These are phyloP conservation scores for Epizoanthus stellaris DNA, from an alignment of 92 coral and sea anemone genomes.

Conservation along the genomic window DNA sequence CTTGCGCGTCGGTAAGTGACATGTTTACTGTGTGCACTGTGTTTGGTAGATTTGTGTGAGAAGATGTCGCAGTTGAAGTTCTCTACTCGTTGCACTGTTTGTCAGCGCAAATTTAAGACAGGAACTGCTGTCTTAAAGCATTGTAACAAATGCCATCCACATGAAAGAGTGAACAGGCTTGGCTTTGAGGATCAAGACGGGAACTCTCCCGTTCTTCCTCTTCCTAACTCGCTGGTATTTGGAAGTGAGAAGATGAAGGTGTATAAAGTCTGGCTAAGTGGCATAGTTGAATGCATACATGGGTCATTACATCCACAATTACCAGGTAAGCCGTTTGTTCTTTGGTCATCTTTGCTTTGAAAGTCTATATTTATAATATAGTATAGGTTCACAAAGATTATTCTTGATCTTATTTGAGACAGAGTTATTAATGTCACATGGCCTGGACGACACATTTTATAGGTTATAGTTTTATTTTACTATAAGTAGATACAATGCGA, in stretches of 20 bases:
- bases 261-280: not conserved
- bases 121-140: constrained; percentile 5
- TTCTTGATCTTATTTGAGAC: too few relatives aligned
- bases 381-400: too few relatives aligned
- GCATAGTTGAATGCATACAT: constrained; percentile 1
- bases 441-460: too few relatives aligned
- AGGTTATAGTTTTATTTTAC: too few relatives aligned
- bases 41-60: not conserved
- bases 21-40: not conserved
- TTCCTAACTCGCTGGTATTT: not conserved
- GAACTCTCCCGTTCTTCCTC: constrained; percentile 1
- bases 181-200: not conserved
- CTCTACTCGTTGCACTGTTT: not conserved
- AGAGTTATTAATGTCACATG: too few relatives aligned
- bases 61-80: not conserved
- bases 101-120: constrained; percentile 1
- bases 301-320: constrained; percentile 4
- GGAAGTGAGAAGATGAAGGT: not conserved
- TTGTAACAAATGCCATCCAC: not conserved
- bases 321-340: constrained; percentile 25
- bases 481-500: too few relatives aligned
- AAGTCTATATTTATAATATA: too few relatives aligned
- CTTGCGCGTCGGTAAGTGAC: not conserved
- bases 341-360: not conserved
- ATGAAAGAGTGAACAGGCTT: not conserved